Base-by-base conservation (phyloP, 2,888 invertebrate genomes). In the Drosophila limbata region DNA sequence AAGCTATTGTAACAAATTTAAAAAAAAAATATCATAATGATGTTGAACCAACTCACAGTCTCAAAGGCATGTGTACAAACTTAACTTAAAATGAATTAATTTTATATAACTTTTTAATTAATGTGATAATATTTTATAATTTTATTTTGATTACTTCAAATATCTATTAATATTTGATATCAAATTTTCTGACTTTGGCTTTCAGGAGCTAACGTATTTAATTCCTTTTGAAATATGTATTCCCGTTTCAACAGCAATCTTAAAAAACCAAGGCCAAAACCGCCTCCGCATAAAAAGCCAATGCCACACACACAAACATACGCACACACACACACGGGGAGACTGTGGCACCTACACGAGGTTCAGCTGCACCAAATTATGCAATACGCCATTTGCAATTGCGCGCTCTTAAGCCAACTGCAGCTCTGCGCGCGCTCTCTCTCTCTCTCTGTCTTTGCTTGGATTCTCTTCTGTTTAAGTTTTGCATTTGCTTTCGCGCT, bases 251-350 rank as follows among this genome's bases (percentile, higher is more conserved):
- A 48, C 35, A 21, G 11, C 31, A 56, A 51, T 47, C 33, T 42
- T 11, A 48, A 51, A 40, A 78, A 66, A 79, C 84, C 89, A 89
- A 84, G 85, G 89, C 87, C 87, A 87, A 79, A 70, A 69, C 37
- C 60, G 33, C 21, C 73, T 42, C 45, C 52, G 55, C 65, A 67
- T 47, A 67, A 61, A 78, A 76, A 67, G 51, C 81, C 80, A 85
- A 83, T 81, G 73, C 73, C 76, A 73, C 82, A 55, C 68, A 52
- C 37, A 48, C 17, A 35, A 25, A 51, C 74, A 61, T 37, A 44
- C 62, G 62, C 64, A 48, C 42, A 45, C 48, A 64, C 64, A 51
- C n/a, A 51, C 17, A 48, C 37, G 33, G 28, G 31, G 31, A 50
- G 19, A 51, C 15, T 60, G 28, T 55, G 60, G 67, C 65, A 81